phyloP scores from a whole-genome alignment of 2,113 vertebrate species.

The Chloebia gouldiae region DNA sequence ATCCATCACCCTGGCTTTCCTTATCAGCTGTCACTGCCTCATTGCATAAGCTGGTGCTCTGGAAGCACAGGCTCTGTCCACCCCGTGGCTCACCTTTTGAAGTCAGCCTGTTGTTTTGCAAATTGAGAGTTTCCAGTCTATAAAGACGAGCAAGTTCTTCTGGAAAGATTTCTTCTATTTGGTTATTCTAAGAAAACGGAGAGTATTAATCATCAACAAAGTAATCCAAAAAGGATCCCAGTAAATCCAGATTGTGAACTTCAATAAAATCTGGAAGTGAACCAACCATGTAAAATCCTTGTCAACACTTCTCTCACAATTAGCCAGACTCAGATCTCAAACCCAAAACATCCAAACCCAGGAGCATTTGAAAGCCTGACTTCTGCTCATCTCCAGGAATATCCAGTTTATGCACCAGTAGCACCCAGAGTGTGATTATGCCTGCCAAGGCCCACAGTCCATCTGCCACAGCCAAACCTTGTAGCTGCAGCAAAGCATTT shows the following conservation, averaged over 20 bases:
- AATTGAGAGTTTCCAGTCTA: conserved; percentile 90
- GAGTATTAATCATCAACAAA: conserved; percentile 44
- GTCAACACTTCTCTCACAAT: not conserved
- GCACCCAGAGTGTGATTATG: not conserved
- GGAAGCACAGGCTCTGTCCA: not conserved
- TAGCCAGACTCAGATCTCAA: not conserved
- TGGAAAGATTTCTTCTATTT: conserved; percentile 87
- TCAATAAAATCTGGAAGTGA: not conserved
- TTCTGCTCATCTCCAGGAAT: not conserved
- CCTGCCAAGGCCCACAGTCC: not conserved
- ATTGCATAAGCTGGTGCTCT: not conserved
- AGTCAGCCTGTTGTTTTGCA: conserved; percentile 95
- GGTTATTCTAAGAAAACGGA: conserved; percentile 85
- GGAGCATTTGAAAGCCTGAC: not conserved
- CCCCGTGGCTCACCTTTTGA: conserved; percentile 78
- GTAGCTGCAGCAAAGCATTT: not conserved
- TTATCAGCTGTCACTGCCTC: not conserved
- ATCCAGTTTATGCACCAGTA: not conserved
- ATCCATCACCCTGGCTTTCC: not conserved
- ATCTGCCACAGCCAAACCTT: not conserved
- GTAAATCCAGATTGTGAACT: conserved; percentile 1
- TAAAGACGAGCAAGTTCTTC: conserved; percentile 88
- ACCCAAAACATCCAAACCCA: not conserved
- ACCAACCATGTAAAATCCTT: not conserved
- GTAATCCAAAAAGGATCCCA: not conserved